Conservation (phyloP, 2,888 invertebrate species). For the Tenthredo notha region DNA sequence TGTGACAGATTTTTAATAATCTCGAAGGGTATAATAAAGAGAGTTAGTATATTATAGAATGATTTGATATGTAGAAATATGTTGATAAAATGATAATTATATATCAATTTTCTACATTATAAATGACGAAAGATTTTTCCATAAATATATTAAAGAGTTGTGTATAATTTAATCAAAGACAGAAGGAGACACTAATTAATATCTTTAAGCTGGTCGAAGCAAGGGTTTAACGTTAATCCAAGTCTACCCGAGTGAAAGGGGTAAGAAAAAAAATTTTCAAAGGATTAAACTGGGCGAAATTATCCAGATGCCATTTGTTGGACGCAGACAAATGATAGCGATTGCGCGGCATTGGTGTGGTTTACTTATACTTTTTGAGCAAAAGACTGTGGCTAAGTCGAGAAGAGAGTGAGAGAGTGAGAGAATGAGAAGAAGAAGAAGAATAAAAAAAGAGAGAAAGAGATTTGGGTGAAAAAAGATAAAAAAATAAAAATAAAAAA, state of each 20-base stretch:
- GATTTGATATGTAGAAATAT: not conserved
- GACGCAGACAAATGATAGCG: constrained; percentile 71
- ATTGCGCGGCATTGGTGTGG: constrained; percentile 59
- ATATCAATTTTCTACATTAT: not conserved
- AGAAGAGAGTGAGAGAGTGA: not conserved
- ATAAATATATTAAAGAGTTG: not conserved
- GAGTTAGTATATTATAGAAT: not conserved
- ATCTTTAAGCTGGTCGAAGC: constrained; percentile 2
- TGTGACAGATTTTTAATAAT: not conserved
- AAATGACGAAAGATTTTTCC: not conserved
- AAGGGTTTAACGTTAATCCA: constrained; percentile 19
- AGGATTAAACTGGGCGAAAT: constrained; percentile 64
- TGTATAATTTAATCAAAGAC: not conserved
- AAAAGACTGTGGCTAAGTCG: constrained; percentile 18
- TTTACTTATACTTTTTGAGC: constrained; percentile 17
- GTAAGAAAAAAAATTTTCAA: constrained; percentile 41
- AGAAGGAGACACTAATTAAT: not conserved
- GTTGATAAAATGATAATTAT: not conserved
- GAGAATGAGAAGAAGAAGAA: not conserved
- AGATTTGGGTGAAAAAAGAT: not conserved
- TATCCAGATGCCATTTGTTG: constrained; percentile 67
- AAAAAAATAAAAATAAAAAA: not conserved
- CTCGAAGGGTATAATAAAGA: not conserved
- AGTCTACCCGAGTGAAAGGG: not conserved
- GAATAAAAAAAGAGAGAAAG: constrained; percentile 20